A percentile compares a stretch with the other conserved stretches of the same genome.
These are phyloP conservation scores for Holothuria glaberrima DNA, from an alignment of 35 echinoderm and acorn worm genomes.

Conservation along the genomic window DNA sequence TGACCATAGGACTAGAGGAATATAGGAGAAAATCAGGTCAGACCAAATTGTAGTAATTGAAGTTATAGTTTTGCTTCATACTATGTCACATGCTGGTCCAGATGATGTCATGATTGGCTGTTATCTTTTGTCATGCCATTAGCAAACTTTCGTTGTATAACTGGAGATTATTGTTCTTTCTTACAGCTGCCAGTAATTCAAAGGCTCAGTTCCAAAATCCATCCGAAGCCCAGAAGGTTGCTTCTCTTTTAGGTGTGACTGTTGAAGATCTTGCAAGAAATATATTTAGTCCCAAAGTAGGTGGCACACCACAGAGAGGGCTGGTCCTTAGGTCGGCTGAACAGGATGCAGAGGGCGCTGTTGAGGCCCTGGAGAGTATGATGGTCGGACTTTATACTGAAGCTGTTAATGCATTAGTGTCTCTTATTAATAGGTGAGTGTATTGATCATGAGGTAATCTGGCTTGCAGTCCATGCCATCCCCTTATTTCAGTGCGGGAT, in stretches of 20 bases:
- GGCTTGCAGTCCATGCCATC: too few species aligned
- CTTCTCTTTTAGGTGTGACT: constrained; percentile 71
- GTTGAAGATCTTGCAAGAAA: constrained; percentile 82
- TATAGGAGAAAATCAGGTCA: too few species aligned
- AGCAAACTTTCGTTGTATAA: neutral
- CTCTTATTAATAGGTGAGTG: constrained; percentile 84
- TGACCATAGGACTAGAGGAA: too few species aligned
- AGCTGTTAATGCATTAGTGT: constrained; percentile 88
- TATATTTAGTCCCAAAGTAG: constrained; percentile 78
- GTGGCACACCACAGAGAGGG: constrained; percentile 72
- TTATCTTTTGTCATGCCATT: too few species aligned
- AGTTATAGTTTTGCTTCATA: too few species aligned
- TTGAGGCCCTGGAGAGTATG: constrained; percentile 92
- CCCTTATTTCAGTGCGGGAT: too few species aligned
- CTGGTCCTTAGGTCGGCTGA: constrained; percentile 49
- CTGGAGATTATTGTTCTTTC: neutral
- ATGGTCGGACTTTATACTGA: constrained; percentile 90
- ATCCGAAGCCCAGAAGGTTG: constrained; percentile 87
- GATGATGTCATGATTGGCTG: too few species aligned
- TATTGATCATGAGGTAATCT: too few species aligned
- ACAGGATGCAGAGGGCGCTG: constrained; percentile 43
- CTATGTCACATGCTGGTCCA: too few species aligned
- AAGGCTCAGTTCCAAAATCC: constrained; percentile 89
- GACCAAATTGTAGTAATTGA: too few species aligned
- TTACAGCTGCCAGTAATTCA: constrained; percentile 67